Evolutionary conservation across 1,140 invertebrate genomes (phyloP), one percentile per base, ranked within the genome.

Genomic region (Brachystomella parvula): DNA sequence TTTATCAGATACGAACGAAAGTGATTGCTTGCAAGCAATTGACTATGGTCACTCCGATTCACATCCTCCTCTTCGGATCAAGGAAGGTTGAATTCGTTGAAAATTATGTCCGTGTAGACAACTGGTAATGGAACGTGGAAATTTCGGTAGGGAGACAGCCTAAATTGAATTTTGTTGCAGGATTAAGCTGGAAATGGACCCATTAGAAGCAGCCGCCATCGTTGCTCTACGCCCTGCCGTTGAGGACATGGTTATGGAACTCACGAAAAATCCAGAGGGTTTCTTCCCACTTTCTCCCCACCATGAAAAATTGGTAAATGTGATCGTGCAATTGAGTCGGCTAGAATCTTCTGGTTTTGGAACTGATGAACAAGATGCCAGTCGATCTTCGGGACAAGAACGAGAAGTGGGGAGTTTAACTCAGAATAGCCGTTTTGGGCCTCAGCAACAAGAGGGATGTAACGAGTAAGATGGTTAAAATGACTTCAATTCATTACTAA

Each of bases 21-120:
- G 93, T 94, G 3, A 93, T 98, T n/a, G 90, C 90, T 19, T 97
- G 94, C 77, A 98, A 98, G 77, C 93, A 96, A 80, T 89, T 96
- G 82, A 94, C 92, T 0, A 97, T 98, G 93, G 88, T 98, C 1
- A 87, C 93, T 1, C 94, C 96, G 0, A 77, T 98, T 66, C 95
- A 98, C 79, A 79, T 98, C 3, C 77, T 99, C 67, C 77, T 98
- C 3, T 98, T 98, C 80, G 95, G 89, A 2, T 86, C 85, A 32
- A 82, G 89, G n/a, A 92, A 91, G 80, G 87, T 94, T 1, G 90
- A 93, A 75, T 72, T 83, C 30, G 76, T 78, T 73, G 63, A 66
- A 49, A 58, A 82, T 29, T 75, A 86, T 32, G 85, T 95, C 2
- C 83, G 86, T 28, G 74, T 96, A 1, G 93, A 96, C 78, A 91